Evolutionary conservation across 2,113 vertebrate species (phyloP).

Genomic region (Myrmecophaga tridactyla): DNA sequence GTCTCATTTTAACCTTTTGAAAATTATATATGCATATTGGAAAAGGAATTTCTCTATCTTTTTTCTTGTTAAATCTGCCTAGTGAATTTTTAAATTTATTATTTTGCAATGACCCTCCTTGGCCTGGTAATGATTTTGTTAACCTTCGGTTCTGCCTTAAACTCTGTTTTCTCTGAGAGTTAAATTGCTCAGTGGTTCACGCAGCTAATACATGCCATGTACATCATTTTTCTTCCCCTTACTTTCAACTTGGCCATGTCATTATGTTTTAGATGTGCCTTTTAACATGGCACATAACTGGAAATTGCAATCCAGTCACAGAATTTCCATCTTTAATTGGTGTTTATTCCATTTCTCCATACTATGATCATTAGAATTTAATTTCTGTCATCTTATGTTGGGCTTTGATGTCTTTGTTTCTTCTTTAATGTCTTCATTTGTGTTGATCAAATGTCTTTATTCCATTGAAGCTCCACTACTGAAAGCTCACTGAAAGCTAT

Average conservation of each 20-base stretch:
- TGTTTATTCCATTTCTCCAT: not conserved
- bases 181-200: not conserved
- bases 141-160: not conserved
- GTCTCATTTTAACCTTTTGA: constrained; percentile 48
- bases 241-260: not conserved
- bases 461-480: not conserved
- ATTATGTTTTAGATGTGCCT: not conserved
- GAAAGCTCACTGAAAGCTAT: not conserved
- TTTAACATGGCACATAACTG: not conserved
- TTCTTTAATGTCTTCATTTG: not conserved
- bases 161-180: not conserved
- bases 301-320: not conserved
- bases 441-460: not conserved
- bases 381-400: not conserved
- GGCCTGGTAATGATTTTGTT: not conserved
- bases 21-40: constrained; percentile 30
- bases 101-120: constrained; percentile 6
- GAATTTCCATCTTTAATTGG: not conserved
- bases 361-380: not conserved
- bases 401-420: not conserved
- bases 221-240: not conserved
- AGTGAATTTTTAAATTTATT: not conserved
- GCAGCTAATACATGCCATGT: not conserved
- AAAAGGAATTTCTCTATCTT: constrained; percentile 21
- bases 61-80: not conserved